Evolutionary conservation across 2,888 invertebrate species (phyloP).

Genomic region (Sinopyrophorus schimmeli): DNA sequence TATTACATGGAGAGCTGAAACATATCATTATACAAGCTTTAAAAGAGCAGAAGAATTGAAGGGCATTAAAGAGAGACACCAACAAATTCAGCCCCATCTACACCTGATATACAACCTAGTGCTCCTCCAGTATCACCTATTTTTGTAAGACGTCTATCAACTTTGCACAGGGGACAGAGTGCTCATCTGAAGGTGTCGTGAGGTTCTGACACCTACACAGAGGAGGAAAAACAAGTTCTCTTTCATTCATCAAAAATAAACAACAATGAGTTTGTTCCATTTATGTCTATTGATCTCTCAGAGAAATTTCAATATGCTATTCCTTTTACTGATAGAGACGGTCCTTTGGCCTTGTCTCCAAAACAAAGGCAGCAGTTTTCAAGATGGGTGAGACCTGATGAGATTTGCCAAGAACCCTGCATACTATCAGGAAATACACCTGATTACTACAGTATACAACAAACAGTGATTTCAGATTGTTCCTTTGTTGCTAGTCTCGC

Average conservation of each 20-base stretch:
- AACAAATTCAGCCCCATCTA: constrained; percentile 20
- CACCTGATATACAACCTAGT: constrained; percentile 16
- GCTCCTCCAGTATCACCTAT: constrained; percentile 32
- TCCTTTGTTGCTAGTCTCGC: constrained; percentile 95
- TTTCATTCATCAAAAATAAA: constrained; percentile 85
- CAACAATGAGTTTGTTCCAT: constrained; percentile 86
- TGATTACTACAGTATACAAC: constrained; percentile 87
- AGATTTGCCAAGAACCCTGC: constrained; percentile 77
- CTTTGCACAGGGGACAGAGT: constrained; percentile 66
- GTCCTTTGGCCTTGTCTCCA: constrained; percentile 76
- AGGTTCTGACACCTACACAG: constrained; percentile 69
- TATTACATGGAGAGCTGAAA: constrained; percentile 69
- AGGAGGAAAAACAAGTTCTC: constrained; percentile 83
- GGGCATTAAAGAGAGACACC: constrained; percentile 55
- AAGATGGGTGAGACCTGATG: constrained; percentile 81
- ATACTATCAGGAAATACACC: constrained; percentile 73
- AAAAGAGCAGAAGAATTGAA: constrained; percentile 79
- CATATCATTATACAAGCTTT: constrained; percentile 73
- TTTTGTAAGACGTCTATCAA: constrained; percentile 49
- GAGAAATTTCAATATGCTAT: constrained; percentile 80
- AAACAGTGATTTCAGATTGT: constrained; percentile 95
- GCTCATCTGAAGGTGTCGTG: constrained; percentile 67
- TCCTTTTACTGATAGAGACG: constrained; percentile 81
- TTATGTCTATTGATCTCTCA: constrained; percentile 82
- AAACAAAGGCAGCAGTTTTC: constrained; percentile 75